phyloP scores from a whole-genome alignment of 2,888 invertebrate genomes.

The Linnaemya vulpina region DNA sequence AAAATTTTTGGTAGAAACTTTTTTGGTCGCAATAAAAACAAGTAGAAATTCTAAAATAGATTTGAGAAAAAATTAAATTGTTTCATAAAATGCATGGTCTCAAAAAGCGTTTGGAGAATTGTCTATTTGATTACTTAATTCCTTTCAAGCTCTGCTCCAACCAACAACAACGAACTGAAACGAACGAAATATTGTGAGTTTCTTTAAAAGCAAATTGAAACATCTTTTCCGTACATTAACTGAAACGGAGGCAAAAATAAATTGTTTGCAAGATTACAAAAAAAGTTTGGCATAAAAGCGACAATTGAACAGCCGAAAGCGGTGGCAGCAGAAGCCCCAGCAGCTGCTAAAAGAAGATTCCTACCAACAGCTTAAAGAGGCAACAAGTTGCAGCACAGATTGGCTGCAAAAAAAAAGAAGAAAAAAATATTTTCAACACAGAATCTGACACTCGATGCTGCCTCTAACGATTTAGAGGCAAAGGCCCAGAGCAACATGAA shows the following conservation, averaged over 20 bases:
- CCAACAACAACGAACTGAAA: not conserved
- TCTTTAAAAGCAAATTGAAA: constrained; percentile 63
- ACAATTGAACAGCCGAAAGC: constrained; percentile 33
- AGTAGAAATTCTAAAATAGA: no score
- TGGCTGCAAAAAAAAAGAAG: not conserved
- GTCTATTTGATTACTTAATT: no score
- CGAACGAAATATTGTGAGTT: constrained; percentile 34
- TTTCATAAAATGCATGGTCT: no score
- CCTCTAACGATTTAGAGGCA: constrained; percentile 33
- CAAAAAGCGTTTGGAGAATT: no score
- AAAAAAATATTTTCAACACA: constrained; percentile 16
- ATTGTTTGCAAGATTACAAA: constrained; percentile 51
- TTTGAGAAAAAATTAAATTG: no score
- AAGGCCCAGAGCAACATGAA: constrained; percentile 35
- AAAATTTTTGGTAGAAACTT: no score
- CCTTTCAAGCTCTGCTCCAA: not conserved
- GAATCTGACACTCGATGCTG: constrained; percentile 36
- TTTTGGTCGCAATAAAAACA: no score
- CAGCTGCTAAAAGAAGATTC: constrained; percentile 16
- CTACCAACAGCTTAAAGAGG: constrained; percentile 9
- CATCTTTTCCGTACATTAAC: constrained; percentile 53
- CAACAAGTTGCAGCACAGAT: constrained; percentile 47
- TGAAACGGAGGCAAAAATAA: constrained; percentile 35
- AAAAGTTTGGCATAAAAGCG: constrained; percentile 46
- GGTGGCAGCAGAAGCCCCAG: not conserved